Percentiles rank a stretch among this genome's conserved stretches.
Evolutionary conservation across 2,113 vertebrate genomes (phyloP).

Genomic region (Nesoenas mayeri): DNA sequence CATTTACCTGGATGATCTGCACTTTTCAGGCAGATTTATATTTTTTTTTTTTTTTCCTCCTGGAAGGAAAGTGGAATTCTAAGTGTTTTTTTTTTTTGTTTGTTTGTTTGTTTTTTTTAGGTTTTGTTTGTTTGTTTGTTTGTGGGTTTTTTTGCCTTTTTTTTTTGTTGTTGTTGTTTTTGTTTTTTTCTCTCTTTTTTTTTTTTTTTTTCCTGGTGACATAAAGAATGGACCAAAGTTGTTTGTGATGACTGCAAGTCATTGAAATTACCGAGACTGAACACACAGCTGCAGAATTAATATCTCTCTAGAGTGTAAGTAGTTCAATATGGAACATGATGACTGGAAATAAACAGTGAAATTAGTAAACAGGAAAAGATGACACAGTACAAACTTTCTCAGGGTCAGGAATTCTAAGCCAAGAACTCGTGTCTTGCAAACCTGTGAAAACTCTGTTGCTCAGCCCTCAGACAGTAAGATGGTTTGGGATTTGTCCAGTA

Average conservation of each 20-base stretch:
- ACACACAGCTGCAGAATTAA: neutral
- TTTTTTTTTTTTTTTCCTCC: neutral
- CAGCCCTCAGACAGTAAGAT: neutral
- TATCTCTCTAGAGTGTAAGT: neutral
- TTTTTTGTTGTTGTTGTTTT: too few species aligned
- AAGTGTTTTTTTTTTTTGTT: neutral
- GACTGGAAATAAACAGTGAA: neutral
- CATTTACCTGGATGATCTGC: neutral
- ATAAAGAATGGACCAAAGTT: neutral
- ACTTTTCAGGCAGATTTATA: too few species aligned
- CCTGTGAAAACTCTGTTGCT: neutral
- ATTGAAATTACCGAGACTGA: neutral
- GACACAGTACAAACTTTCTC: neutral
- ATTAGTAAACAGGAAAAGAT: neutral
- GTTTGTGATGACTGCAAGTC: neutral
- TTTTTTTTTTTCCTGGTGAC: too few species aligned
- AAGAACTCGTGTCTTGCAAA: neutral
- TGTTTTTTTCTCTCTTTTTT: too few species aligned
- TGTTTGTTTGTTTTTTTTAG: neutral
- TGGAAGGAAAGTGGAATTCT: neutral
- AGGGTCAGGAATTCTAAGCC: neutral
- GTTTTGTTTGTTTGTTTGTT: neutral
- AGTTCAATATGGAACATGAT: neutral
- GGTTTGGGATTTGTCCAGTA: neutral
- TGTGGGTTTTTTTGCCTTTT: too few species aligned